A percentile compares a stretch with the other conserved stretches of the same genome.
Conservation (phyloP, 2,888 invertebrate species). For the Drosophila longiperda region DNA sequence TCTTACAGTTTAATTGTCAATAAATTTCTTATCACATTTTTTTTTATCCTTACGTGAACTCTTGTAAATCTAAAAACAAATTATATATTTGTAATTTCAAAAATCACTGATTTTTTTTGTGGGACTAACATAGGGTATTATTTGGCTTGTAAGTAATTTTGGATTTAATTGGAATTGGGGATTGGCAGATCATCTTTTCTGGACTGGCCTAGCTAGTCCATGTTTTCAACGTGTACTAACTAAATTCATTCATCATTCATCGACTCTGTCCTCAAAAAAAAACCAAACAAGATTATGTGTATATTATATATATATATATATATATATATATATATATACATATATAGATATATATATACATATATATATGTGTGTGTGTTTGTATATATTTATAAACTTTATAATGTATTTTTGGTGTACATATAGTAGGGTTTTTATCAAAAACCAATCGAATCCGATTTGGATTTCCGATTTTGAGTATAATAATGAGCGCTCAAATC, state of each 20-base stretch:
- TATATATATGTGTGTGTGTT: background rate
- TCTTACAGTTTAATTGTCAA: background rate
- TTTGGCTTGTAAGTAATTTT: background rate
- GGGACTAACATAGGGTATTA: background rate
- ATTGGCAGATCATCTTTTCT: background rate
- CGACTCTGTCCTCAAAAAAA: background rate
- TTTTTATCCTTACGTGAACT: conserved; percentile 19
- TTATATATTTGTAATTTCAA: background rate
- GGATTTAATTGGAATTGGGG: background rate
- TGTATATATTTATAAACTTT: conserved; percentile 25
- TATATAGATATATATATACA: background rate
- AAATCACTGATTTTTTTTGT: background rate
- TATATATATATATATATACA: background rate
- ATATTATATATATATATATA: conserved; percentile 1
- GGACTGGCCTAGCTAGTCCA: background rate
- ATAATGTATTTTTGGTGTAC: conserved; percentile 55
- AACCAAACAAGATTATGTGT: conserved; percentile 17
- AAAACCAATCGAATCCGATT: conserved; percentile 35
- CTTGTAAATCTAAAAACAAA: background rate
- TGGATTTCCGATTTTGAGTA: conserved; percentile 28
- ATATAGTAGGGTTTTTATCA: conserved; percentile 36
- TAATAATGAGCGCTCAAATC: conserved; percentile 30
- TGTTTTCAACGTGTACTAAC: background rate
- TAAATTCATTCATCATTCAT: background rate
- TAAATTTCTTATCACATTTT: conserved; percentile 5